Conservation (phyloP, 2,113 vertebrate genomes). For the Deroptyus accipitrinus region DNA sequence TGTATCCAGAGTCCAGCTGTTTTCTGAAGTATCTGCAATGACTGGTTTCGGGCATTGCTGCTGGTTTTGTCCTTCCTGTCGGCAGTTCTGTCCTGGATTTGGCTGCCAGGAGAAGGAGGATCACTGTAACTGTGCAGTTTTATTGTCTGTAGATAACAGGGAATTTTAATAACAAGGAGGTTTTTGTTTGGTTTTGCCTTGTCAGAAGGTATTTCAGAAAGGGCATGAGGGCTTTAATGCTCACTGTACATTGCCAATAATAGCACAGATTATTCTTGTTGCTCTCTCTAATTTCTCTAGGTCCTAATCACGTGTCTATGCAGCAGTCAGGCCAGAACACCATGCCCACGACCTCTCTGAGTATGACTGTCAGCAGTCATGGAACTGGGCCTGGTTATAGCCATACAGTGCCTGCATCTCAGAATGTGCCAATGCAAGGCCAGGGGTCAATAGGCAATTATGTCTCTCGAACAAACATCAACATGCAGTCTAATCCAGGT, state of each 20-base stretch:
- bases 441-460: constrained; percentile 85
- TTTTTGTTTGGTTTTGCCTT: not conserved
- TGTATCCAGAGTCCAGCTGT: not conserved
- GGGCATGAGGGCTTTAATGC: not conserved
- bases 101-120: not conserved
- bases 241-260: not conserved
- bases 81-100: not conserved
- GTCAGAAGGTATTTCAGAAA: not conserved
- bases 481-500: constrained; percentile 93
- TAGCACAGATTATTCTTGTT: not conserved
- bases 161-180: not conserved
- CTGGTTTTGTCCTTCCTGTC: not conserved
- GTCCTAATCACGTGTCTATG: constrained; percentile 87
- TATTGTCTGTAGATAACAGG: not conserved
- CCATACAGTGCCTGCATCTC: constrained; percentile 83
- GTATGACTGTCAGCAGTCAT: constrained; percentile 84
- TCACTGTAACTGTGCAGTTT: not conserved
- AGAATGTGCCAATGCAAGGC: constrained; percentile 87
- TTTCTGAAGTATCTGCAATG: not conserved
- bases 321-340: constrained; percentile 88
- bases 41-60: not conserved
- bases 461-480: constrained; percentile 90
- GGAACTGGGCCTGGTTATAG: constrained; percentile 84
- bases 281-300: constrained; percentile 60
- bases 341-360: constrained; percentile 85